Evolutionary conservation across 2,888 invertebrate genomes (phyloP), one percentile per base, ranked within the genome.

Genomic region (Ornithoptera alexandrae): DNA sequence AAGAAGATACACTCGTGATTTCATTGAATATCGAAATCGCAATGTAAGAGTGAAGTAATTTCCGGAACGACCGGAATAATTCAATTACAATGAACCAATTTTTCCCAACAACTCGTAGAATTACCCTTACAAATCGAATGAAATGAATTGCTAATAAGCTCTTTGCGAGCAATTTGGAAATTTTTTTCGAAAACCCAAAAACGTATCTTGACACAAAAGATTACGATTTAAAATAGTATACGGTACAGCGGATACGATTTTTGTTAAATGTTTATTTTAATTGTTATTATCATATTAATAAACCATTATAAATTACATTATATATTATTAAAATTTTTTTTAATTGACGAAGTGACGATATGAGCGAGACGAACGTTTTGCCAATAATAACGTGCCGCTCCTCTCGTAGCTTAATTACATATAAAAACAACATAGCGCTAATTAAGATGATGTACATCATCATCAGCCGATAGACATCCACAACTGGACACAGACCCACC

Each of bases 1-100:
- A 50, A 3, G 50, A 1, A 8, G 57, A 57, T 10, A 5, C 6
- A 15, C 17, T 39, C 12, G 15, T 20, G 56, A 62, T 67, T 67
- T 42, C n/a, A 62, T 67, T 57, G 62, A 56, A 62, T 17, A 53
- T 5, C 20, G 50, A 20, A 67, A 67, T 57, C 30, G 57, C 56
- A 57, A 57, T 20, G 39, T 42, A 18, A 36, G 42, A 46, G 56
- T 62, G 20, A 53, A 67, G 67, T 62, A 56, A 62, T 56, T 36
- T 50, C 59, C 59, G 59, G 57, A 62, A 46, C 62, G 62, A 50
- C 59, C 30, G 59, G 62, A 67, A 67, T 57, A 62, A 67, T 62
- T 62, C 67, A 67, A 67, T 67, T 67, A 67, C 61, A 30, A 56
- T 65, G 64, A 22, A 63, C 53, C 64, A 62, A 67, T 62, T 62